Evolutionary conservation across 64 coral and sea anemone genomes (phyloP), one percentile per base, ranked within the genome.

Genomic region (Stichodactyla mertensii): DNA sequence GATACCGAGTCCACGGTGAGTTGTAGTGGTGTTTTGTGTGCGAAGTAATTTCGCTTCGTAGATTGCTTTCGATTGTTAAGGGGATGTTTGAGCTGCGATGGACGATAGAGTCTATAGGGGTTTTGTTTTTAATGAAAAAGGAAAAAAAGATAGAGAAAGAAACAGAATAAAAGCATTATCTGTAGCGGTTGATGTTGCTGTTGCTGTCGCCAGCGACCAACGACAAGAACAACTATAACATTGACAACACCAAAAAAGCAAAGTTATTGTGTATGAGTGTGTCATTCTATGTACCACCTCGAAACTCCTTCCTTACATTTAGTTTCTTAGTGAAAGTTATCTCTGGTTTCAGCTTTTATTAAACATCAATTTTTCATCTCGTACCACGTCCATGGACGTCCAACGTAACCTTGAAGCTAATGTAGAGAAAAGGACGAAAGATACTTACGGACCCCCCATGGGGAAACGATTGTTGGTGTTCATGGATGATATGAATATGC

Each of bases 401-500:
- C 97, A 99, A 66, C 88, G 93, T 12, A 99, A 99, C 77, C 88
- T 99, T 6, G 97, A 99, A 28, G 97, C 97, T 2, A 99, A 99
- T 77, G 97, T 99, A 19, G 97, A 99, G 53, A 99, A 99, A 57
- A 91, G 97, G 57, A 99, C 97, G 16, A 99, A 99, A 87, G 97
- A 99, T 54, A 99, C 97, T 6, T 99, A 99, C 87, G 97, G 97
- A 36, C 97, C 97, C 31, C 97, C 97, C 59, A 99, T 99, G 97
- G 97, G 97, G 4, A 99, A 99, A 64, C 79, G 97, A 86, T 74
- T 99, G 52, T 62, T 99, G 6, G 97, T 99, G 51, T 99, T 99
- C 82, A 92, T 99, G 97, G 97, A 99, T 82, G 97, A 99, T 55
- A 99, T 99, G 97, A 99, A 99, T 64, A 99, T 99, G 97, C 97